Base-by-base conservation (phyloP, 2,113 vertebrate genomes). In the Myocastor coypus region DNA sequence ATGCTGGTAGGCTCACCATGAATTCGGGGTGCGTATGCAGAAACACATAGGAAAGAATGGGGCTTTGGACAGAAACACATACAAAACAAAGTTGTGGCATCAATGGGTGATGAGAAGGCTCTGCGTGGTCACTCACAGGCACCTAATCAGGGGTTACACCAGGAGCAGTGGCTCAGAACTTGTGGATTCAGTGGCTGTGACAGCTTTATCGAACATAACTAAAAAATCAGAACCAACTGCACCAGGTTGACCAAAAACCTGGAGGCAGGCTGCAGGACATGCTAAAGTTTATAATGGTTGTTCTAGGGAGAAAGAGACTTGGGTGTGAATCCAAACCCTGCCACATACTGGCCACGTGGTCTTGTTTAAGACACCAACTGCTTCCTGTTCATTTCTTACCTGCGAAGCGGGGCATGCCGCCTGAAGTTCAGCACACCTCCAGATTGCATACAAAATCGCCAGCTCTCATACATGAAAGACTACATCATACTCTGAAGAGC, bases 361-460 rank as follows among this genome's bases (percentile, higher is more conserved):
- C 30, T 81, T 86, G 19, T 37, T 55, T n/a, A 77, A 89, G 52
- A 83, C 32, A 75, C 68, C 34, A 78, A 87, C 61, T 34, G 3
- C 50, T 73, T 63, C 42, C 12, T 69, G 13, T 37, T 95, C 46
- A 75, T 81, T 57, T 66, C 84, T 61, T 57, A 78, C 55, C 61
- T 94, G 7, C 34, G 92, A 92, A 93, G 83, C 77, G 57, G 22
- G 32, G 52, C 37, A 20, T 40, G 75, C 26, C 22, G 69, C 64
- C 83, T 82, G 37, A 93, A 91, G 82, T 68, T 26, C 69, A 95
- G 69, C 26, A 26, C 80, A 13, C 64, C 66, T 93, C 94, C 73
- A 30, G 50, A 61, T 68, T 63, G 68, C 20, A 50, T 12, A 50
- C n/a, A 81, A 57, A 77, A 20, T 71, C 63, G 40, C 46, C 0